Base-by-base conservation (phyloP, 2,888 invertebrate genomes). In the Eurytoma californica region DNA sequence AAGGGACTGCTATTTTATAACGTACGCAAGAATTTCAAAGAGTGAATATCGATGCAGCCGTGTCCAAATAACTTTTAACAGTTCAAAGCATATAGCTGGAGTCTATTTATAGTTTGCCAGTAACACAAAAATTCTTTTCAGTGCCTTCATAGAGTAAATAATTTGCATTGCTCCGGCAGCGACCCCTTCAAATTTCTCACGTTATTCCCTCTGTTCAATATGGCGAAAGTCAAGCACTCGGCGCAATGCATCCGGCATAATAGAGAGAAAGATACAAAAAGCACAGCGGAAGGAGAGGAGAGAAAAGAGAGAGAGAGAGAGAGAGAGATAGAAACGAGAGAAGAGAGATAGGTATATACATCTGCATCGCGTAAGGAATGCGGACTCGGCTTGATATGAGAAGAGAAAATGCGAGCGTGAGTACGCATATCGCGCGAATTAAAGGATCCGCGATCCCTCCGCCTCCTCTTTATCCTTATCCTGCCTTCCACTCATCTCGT, bases 341-440 rank as follows among this genome's bases (percentile, higher is more conserved):
- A 0, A 13, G 7, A 20, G 3, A 3, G 7, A 20, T 12, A 65
- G n/a, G 16, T 60, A 49, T 70, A 58, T 51, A 51, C 7, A 39
- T n/a, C n/a, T 57, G 66, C 28, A 67, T 58, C 58, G 47, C 39
- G 16, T 14, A 28, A 60, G 75, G 60, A 74, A 67, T 74, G 74
- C 67, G 51, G 60, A 24, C 47, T 60, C 53, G 30, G 16, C 39
- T 16, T n/a, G 30, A 28, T 18, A 63, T n/a, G 63, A 12, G 63
- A 14, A n/a, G 18, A 53, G 28, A 24, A n/a, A 24, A 76, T 30
- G 75, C 72, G 69, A 67, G 67, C 67, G 63, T 76, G 77, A 78
- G 53, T 76, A 69, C 74, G 67, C 74, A 70, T 63, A 77, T 80
- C 57, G 57, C 61, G 61, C 39, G 57, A 61, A 65, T 80, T 73